phyloP scores from a whole-genome alignment of 2,113 vertebrate species.

The Heloderma charlesbogerti region DNA sequence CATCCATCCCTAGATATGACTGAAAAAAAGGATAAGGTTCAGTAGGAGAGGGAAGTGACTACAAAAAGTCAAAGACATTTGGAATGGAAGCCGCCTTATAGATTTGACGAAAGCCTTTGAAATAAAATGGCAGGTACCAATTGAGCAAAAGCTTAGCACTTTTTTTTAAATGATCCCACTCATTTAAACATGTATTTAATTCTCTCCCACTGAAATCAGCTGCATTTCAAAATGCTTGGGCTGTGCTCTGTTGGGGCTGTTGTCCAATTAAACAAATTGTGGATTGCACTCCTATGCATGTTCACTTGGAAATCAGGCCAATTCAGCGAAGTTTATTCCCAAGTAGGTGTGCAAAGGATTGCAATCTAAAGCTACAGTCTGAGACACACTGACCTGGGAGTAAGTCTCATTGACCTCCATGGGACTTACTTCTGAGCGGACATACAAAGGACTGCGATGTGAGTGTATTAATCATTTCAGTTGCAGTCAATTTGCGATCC shows the following conservation, averaged over 20 bases:
- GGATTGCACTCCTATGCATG: neutral
- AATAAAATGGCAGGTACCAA: neutral
- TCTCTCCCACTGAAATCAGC: neutral
- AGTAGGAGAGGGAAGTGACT: conserved; percentile 47
- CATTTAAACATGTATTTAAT: neutral
- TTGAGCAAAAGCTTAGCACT: neutral
- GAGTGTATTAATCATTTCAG: no score
- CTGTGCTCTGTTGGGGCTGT: neutral
- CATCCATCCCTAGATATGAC: no score
- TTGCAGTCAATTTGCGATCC: no score
- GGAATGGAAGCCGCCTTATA: conserved; percentile 20
- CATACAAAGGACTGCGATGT: no score
- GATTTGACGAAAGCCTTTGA: neutral
- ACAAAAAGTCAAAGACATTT: conserved; percentile 35
- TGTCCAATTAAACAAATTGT: neutral
- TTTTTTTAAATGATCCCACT: neutral
- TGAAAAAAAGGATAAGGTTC: conserved; percentile 36
- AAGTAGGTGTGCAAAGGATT: neutral
- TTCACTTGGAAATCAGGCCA: neutral
- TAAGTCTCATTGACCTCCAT: neutral
- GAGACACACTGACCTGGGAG: neutral
- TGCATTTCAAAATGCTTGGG: neutral
- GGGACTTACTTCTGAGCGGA: no score
- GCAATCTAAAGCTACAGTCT: neutral
- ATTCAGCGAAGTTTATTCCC: neutral